These are phyloP conservation scores for Drosophila mauritiana DNA, from an alignment of 1,140 invertebrate genomes.

Conservation along the genomic window DNA sequence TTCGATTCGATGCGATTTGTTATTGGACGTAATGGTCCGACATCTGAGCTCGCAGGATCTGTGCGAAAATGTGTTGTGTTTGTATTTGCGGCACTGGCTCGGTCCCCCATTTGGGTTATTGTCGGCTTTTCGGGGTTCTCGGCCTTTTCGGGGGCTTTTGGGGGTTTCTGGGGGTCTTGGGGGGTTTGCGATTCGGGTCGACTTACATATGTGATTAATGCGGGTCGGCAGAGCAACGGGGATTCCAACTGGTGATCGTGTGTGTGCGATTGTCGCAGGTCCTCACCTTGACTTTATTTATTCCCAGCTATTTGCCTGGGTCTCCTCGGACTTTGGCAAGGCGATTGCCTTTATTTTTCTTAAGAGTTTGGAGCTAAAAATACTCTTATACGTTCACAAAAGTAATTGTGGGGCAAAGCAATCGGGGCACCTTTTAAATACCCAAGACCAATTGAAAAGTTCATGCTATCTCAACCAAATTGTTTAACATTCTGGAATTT, in stretches of 20 bases:
- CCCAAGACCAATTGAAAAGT: too few species aligned
- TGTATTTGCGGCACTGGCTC: conserved; percentile 1
- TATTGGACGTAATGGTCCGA: conserved; percentile 80
- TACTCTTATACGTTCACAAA: too few species aligned
- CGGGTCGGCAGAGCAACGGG: conserved; percentile 59
- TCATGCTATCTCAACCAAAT: too few species aligned
- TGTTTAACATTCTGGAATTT: too few species aligned
- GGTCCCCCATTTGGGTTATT: conserved; percentile 26
- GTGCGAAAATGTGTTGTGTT: conserved; percentile 7
- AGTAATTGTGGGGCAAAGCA: too few species aligned
- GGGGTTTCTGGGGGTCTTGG: neutral
- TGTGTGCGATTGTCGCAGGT: conserved; percentile 7
- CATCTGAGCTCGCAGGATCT: conserved; percentile 60
- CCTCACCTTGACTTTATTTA: conserved; percentile 37
- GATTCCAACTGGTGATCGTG: conserved; percentile 10
- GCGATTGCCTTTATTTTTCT: neutral
- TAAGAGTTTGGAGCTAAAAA: neutral
- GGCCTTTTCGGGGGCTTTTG: too few species aligned
- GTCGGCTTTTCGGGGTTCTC: conserved; percentile 6
- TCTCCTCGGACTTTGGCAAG: conserved; percentile 7
- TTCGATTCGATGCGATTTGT: conserved; percentile 80
- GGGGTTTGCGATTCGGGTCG: conserved; percentile 45
- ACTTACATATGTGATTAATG: conserved; percentile 73
- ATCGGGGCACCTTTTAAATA: too few species aligned
- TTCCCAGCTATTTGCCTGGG: conserved; percentile 34